Percentiles rank a stretch among this genome's conserved stretches.
phyloP scores from a whole-genome alignment of 92 coral and sea anemone species.

The Siderastrea radians region DNA sequence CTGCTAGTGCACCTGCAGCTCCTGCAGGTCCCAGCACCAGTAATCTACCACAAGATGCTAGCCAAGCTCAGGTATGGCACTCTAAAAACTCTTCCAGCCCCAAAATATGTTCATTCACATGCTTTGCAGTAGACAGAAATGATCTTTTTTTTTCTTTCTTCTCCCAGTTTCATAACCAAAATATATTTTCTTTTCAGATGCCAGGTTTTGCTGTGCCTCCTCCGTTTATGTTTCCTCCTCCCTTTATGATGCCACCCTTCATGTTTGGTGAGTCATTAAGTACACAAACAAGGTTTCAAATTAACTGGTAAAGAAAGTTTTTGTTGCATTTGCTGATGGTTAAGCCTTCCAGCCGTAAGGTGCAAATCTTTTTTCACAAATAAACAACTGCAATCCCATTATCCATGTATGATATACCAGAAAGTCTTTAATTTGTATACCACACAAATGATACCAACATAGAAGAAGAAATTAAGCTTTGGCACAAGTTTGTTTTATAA shows the following conservation, averaged over 20 bases:
- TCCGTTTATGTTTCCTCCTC: conserved; percentile 95
- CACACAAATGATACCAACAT: no score
- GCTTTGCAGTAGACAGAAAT: background rate
- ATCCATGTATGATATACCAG: no score
- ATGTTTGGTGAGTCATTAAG: conserved; percentile 90
- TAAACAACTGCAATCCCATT: no score
- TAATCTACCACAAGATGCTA: conserved; percentile 27
- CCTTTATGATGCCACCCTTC: conserved; percentile 93
- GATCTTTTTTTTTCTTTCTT: background rate
- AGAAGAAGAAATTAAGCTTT: no score
- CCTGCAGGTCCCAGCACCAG: conserved; percentile 55
- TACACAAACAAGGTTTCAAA: background rate
- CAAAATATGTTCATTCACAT: background rate
- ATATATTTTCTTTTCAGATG: conserved; percentile 6
- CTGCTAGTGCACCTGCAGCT: conserved; percentile 69
- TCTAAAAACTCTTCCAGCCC: no score
- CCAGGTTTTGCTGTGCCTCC: conserved; percentile 83
- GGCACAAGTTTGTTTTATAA: no score
- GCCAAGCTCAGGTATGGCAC: conserved; percentile 41
- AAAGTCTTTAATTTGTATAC: no score
- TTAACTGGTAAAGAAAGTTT: background rate
- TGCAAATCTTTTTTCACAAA: no score
- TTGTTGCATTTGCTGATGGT: no score
- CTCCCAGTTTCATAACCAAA: background rate
- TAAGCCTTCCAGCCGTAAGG: no score